Conservation (phyloP, 2,888 invertebrate genomes). For the Ochropleura leucogaster region DNA sequence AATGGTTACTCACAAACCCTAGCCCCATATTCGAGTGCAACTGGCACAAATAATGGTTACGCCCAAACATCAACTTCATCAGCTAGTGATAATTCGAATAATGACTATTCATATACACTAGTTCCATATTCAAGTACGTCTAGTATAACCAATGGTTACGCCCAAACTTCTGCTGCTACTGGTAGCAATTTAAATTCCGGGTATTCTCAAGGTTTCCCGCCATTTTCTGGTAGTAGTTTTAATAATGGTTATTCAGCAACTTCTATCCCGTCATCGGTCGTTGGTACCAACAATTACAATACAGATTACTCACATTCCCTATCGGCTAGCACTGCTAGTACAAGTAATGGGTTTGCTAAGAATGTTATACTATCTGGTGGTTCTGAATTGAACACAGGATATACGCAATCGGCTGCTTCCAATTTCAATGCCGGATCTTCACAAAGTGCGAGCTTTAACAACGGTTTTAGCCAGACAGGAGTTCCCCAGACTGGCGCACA, state of each 20-base stretch:
- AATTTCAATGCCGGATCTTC: slow-evolving; percentile 41
- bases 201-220: slow-evolving; percentile 10
- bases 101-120: slow-evolving; percentile 1
- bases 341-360: slow-evolving; percentile 13
- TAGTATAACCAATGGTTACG: slow-evolving; percentile 6
- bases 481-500: neutral
- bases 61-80: slow-evolving; percentile 17
- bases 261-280: slow-evolving; percentile 1
- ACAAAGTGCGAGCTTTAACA: slow-evolving; percentile 20
- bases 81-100: neutral
- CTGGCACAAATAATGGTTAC: slow-evolving; percentile 9
- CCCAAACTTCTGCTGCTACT: neutral
- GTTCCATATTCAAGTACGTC: slow-evolving; percentile 12
- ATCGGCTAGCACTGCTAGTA: neutral
- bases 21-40: slow-evolving; percentile 28
- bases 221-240: slow-evolving; percentile 9
- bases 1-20: slow-evolving; percentile 12
- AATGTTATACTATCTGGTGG: slow-evolving; percentile 7
- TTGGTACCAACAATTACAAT: slow-evolving; percentile 16
- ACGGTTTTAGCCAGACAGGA: slow-evolving; percentile 12
- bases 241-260: slow-evolving; percentile 25
- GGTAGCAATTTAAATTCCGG: slow-evolving; percentile 13
- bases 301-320: slow-evolving; percentile 25
- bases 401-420: slow-evolving; percentile 11
- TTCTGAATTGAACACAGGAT: neutral